These are phyloP conservation scores for Syngnathoides biaculeatus DNA, from an alignment of 2,113 vertebrate genomes.

Conservation along the genomic window DNA sequence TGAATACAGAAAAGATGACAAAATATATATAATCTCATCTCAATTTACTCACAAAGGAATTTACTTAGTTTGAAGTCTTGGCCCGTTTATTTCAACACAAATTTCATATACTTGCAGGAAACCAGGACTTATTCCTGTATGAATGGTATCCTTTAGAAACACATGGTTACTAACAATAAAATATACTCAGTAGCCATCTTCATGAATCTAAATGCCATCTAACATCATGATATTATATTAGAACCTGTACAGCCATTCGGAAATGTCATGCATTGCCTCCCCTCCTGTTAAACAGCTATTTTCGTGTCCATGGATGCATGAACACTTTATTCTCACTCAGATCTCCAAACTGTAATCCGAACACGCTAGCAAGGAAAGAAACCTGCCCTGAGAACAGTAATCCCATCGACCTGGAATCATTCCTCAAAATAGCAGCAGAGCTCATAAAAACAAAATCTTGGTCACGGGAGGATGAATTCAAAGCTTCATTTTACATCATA, in stretches of 20 bases:
- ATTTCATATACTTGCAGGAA: no score
- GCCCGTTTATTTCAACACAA: no score
- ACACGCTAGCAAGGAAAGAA: slow-evolving; percentile 12
- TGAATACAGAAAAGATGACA: no score
- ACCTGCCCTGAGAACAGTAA: slow-evolving; percentile 38
- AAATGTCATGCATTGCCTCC: not conserved
- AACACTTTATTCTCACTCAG: slow-evolving; percentile 14
- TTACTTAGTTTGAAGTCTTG: no score
- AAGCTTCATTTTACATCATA: slow-evolving; percentile 7
- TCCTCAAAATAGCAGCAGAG: slow-evolving; percentile 38
- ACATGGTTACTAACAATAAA: not conserved
- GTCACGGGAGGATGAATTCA: slow-evolving; percentile 3
- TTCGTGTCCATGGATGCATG: slow-evolving; percentile 4
- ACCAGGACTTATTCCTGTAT: no score
- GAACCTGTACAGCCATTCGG: not conserved
- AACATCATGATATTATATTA: not conserved
- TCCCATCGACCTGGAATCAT: slow-evolving; percentile 56
- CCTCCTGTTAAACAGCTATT: not conserved
- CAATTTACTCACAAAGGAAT: no score
- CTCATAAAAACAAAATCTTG: not conserved
- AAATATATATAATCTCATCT: no score
- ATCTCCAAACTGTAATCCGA: slow-evolving; percentile 36
- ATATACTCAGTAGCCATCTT: not conserved
- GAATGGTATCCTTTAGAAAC: not conserved
- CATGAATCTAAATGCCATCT: not conserved